Evolutionary conservation across 2,113 vertebrate genomes (phyloP), one percentile per base, ranked within the genome.

Genomic region (Calonectris borealis): DNA sequence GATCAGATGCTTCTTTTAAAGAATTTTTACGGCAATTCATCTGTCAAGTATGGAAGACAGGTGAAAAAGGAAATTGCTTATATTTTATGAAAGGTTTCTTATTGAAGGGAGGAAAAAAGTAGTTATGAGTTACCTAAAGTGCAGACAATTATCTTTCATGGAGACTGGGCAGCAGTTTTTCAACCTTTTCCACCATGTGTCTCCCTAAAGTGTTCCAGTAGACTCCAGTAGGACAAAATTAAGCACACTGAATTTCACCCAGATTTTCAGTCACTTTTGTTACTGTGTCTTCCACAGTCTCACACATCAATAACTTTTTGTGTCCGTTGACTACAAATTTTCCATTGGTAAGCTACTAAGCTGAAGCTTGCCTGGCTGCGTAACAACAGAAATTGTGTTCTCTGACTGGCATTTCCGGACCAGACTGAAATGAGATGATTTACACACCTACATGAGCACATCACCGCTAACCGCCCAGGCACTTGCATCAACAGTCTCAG

Each of bases 1-100:
- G 25, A 78, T 86, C 57, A n/a, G 49, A 55, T 64, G 64, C 10
- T 90, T 64, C 31, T 70, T 86, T 21, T 25, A 40, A 75, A 60
- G 64, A 57, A 82, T 66, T 88, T 88, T 84, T 88, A 57, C 64
- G 80, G 54, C 52, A 61, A 82, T 76, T 90, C 15, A 71, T 38
- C 79, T 92, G 89, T 88, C 80, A 96, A 72, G 20, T 21, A 20
- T 85, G 54, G 73, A 73, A 92, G 71, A 83, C 61, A 93, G 69
- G 69, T 90, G 78, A 89, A 69, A 92, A 93, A 51, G 49, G 55
- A 95, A 90, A 94, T 91, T 88, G 58, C 52, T 96, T 70, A 57
- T 60, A 88, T 97, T 97, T 97, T 66, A 54, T 76, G 83, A 94
- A 96, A 83, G 17, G 11, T 91, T 94, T 96, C 58, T 89, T 79